These are phyloP conservation scores for Maniola jurtina DNA, from an alignment of 1,140 invertebrate genomes.

Conservation along the genomic window DNA sequence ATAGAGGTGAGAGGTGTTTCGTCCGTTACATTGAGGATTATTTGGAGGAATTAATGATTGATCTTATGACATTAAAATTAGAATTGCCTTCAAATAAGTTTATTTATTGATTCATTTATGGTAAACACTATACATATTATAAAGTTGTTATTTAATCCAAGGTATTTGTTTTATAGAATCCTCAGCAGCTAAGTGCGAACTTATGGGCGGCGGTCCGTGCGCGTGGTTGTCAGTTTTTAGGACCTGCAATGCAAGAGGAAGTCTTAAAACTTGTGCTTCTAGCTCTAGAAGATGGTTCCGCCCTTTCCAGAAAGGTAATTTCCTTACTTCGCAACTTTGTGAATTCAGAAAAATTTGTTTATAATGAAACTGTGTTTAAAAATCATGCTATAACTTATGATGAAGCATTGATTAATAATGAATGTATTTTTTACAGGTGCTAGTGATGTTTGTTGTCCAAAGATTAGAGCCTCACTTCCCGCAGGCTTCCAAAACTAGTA, in stretches of 20 bases:
- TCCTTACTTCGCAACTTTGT: neutral
- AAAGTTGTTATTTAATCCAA: neutral
- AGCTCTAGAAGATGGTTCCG: conserved; percentile 96
- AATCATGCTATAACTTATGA: no score
- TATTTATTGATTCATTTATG: no score
- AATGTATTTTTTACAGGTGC: conserved; percentile 79
- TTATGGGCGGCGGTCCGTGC: conserved; percentile 98
- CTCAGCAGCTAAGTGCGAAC: conserved; percentile 67
- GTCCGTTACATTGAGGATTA: no score
- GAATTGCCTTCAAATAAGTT: no score
- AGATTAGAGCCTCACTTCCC: conserved; percentile 96
- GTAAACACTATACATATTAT: neutral
- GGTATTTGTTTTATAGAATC: conserved; percentile 42
- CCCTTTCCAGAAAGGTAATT: conserved; percentile 92
- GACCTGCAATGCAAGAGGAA: conserved; percentile 99
- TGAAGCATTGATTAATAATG: conserved; percentile 14
- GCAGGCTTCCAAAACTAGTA: conserved; percentile 98
- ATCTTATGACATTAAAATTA: no score
- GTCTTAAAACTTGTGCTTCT: conserved; percentile 96
- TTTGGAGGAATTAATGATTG: no score
- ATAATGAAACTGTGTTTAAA: neutral
- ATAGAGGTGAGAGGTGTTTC: no score
- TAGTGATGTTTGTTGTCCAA: conserved; percentile 99
- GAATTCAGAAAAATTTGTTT: neutral
- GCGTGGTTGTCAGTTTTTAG: conserved; percentile 98